Conservation (phyloP, 2,888 invertebrate genomes). For the Argyresthia goedartella region DNA sequence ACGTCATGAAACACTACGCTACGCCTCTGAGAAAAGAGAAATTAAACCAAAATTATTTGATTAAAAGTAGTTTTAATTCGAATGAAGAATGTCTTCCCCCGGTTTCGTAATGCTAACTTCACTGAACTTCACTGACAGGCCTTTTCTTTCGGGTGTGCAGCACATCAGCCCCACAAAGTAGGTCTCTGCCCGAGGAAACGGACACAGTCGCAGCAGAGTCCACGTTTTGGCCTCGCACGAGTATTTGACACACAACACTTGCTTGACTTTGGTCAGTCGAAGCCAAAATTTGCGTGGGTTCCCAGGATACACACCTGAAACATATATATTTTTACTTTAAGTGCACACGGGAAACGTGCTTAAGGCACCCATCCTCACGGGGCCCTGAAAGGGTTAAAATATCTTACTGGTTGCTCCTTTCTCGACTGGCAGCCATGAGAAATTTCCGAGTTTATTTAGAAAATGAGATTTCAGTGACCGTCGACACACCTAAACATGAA, state of each 20-base stretch:
- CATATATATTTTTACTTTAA: slow-evolving; percentile 1
- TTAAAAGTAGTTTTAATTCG: too few species aligned
- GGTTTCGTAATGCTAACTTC: slow-evolving; percentile 27
- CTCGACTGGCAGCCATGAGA: too few species aligned
- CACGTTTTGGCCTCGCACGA: slow-evolving; percentile 36
- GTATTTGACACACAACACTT: slow-evolving; percentile 43
- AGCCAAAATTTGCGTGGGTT: slow-evolving; percentile 45
- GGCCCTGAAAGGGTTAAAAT: too few species aligned
- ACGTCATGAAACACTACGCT: neutral
- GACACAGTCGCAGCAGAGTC: slow-evolving; percentile 35
- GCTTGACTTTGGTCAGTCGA: slow-evolving; percentile 30
- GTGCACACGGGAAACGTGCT: too few species aligned
- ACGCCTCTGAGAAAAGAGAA: neutral
- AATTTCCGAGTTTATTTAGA: too few species aligned
- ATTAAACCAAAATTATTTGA: slow-evolving; percentile 13
- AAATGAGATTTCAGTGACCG: too few species aligned
- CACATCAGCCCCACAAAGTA: slow-evolving; percentile 40
- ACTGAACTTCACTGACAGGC: slow-evolving; percentile 35
- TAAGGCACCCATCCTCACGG: too few species aligned
- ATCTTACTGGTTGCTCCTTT: too few species aligned
- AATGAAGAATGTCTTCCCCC: slow-evolving; percentile 39
- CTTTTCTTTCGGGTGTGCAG: slow-evolving; percentile 39
- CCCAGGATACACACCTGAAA: slow-evolving; percentile 41
- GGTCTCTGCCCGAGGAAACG: slow-evolving; percentile 23
- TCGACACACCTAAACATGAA: too few species aligned